Base-by-base conservation (phyloP, 2,888 invertebrate species). In the Microctonus aethiopoides region DNA sequence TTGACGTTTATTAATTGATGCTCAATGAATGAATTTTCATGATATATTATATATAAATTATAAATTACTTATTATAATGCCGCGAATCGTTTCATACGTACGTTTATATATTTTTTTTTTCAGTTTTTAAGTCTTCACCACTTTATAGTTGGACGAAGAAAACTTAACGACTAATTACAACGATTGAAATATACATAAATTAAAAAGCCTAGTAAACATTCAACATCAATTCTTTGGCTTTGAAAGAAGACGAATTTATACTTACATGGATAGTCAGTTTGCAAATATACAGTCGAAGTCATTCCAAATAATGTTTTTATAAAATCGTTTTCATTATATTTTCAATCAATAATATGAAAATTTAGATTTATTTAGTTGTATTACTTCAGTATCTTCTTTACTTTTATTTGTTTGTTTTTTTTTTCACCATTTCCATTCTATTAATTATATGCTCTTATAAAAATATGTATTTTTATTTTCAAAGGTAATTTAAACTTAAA, bases 91-190 rank as follows among this genome's bases (percentile, higher is more conserved):
- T 20, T 7, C 20, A n/a, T 61, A 60, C 67, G 65, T 46, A 60
- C 65, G 39, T 65, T 36, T 24, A 56, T 61, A 60, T 16, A 46
- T 39, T 16, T 46, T 10, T 11, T 39, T 16, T 36, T 61, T 20
- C 20, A 46, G 9, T 36, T 34, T 29, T 54, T 51, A 6, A 41
- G 11, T 36, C 41, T 36, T 5, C 16, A 16, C 32, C 16, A 16
- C 20, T 41, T 9, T 13, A 46, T 60, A n/a, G 24, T 29, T 46
- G 20, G 16, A 46, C 2, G 16, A 6, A 29, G 10, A 9, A 34
- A 57, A 36, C 9, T n/a, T 36, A 57, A 13, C n/a, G 6, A 9
- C 39, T 61, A 22, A 39, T n/a, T 36, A 22, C 39, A 20, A 24
- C 29, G 7, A 1, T 59, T 13, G n/a, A 16, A 32, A 57, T 56